Base-by-base conservation (phyloP, 2,797 vertebrate genomes). In the Vespertilio murinus region DNA sequence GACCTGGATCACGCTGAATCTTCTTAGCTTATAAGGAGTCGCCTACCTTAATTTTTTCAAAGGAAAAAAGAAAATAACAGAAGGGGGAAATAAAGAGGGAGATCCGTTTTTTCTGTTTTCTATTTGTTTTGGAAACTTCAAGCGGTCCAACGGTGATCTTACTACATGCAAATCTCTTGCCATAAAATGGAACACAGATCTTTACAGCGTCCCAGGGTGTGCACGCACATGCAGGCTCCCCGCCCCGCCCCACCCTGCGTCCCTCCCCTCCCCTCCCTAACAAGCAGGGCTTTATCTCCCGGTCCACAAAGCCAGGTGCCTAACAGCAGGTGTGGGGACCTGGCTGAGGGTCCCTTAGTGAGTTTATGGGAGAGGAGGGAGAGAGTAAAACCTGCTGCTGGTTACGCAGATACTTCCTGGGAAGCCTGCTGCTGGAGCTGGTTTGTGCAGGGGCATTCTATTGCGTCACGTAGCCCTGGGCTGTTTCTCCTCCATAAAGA, bases 401-500 rank as follows among this genome's bases (percentile, higher is more conserved):
- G 89, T 78, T 79, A 85, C 90, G 52, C 81, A 78, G 81, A 81
- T 3, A n/a, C 0, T 1, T 30, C 59, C 35, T n/a, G 8, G 56
- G 73, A 70, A 91, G 35, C 25, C 47, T n/a, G 79, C 8, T 45
- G 80, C 49, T 94, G 22, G 61, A 79, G 65, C 23, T n/a, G 9
- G 69, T 74, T 67, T 92, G 67, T 74, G 92, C 23, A 49, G 25
- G 42, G 54, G n/a, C 25, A 69, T 70, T 93, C 85, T 92, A 67
- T 47, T 92, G 81, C 61, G 69, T 94, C 88, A 89, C 64, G 45
- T 74, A 59, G 33, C 89, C 56, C 74, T 38, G 65, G 61, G 71
- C 42, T 81, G 23, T 77, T 95, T 94, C 52, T 93, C 52, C 65
- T 94, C 70, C 45, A 71, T 80, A 84, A 92, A 95, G 64, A 90